Percentiles rank a stretch among this genome's conserved stretches.
Conservation (phyloP, 2,797 vertebrate species). For the Coilia nasus region DNA sequence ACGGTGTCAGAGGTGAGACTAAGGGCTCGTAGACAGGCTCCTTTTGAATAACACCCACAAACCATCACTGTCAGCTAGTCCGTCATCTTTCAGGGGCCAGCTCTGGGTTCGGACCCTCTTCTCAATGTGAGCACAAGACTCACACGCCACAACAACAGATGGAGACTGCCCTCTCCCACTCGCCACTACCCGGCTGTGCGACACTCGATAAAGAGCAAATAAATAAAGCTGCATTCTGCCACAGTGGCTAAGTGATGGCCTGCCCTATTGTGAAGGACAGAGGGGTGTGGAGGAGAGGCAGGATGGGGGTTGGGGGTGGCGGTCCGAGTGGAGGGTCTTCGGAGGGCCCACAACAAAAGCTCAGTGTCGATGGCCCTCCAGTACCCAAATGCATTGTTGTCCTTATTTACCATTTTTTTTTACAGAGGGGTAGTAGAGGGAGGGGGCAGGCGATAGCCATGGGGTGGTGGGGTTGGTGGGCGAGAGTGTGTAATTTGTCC, state of each 20-base stretch:
- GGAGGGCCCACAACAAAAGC: slow-evolving; percentile 49
- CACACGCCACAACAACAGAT: background rate
- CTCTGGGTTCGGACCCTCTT: background rate
- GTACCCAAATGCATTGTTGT: slow-evolving; percentile 71
- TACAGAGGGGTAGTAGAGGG: slow-evolving; percentile 57
- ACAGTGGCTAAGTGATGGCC: slow-evolving; percentile 48
- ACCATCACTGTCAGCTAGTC: background rate
- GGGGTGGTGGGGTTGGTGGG: slow-evolving; percentile 7
- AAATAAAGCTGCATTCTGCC: slow-evolving; percentile 69
- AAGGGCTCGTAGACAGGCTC: background rate
- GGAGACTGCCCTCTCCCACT: background rate
- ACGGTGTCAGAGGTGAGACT: background rate
- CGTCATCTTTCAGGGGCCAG: background rate
- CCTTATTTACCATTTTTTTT: slow-evolving; percentile 72
- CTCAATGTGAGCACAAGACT: background rate
- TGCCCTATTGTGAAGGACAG: slow-evolving; percentile 59
- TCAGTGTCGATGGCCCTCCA: slow-evolving; percentile 62
- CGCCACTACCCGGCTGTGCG: background rate
- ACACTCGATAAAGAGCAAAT: slow-evolving; percentile 6
- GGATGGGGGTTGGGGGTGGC: background rate
- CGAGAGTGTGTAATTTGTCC: slow-evolving; percentile 61
- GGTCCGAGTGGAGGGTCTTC: slow-evolving; percentile 19
- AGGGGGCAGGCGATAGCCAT: slow-evolving; percentile 32
- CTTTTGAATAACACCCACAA: background rate
- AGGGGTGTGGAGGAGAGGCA: slow-evolving; percentile 22